phyloP scores from a whole-genome alignment of 2,888 invertebrate genomes.

The Anticlea derivata region DNA sequence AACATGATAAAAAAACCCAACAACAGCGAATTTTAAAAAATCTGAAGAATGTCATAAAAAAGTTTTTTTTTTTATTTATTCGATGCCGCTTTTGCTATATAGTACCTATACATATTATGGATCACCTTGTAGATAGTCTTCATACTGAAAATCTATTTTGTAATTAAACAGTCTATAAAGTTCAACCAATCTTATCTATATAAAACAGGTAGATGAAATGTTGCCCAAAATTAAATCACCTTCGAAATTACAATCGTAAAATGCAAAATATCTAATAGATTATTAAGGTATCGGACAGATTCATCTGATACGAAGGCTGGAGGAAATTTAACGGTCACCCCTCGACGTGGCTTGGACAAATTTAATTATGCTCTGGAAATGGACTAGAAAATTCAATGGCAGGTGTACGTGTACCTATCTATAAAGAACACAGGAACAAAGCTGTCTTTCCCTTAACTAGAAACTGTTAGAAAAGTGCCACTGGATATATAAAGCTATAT shows the following conservation, averaged over 20 bases:
- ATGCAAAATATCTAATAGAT: constrained; percentile 31
- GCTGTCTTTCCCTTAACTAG: too few species aligned
- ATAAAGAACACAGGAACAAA: too few species aligned
- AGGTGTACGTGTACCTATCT: constrained; percentile 51
- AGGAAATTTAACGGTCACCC: constrained; percentile 47
- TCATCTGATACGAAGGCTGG: constrained; percentile 46
- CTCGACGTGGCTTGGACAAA: constrained; percentile 60
- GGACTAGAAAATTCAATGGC: constrained; percentile 76
- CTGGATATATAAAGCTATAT: too few species aligned
- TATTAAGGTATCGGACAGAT: constrained; percentile 35
- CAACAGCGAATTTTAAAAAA: too few species aligned
- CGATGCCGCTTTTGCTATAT: too few species aligned
- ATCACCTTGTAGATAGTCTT: too few species aligned
- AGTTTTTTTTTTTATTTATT: too few species aligned
- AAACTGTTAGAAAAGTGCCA: too few species aligned
- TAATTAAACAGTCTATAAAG: neutral
- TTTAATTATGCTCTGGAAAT: constrained; percentile 77
- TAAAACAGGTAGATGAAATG: constrained; percentile 8
- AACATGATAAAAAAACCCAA: too few species aligned
- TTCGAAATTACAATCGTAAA: constrained; percentile 31
- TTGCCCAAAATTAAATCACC: constrained; percentile 20
- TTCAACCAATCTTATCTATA: neutral
- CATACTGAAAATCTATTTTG: too few species aligned
- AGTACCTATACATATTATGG: too few species aligned
- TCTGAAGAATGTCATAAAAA: too few species aligned